These are phyloP conservation scores for Axinella damicornis DNA, from an alignment of 37 sponge, comb jelly and placozoan genomes.

Conservation along the genomic window DNA sequence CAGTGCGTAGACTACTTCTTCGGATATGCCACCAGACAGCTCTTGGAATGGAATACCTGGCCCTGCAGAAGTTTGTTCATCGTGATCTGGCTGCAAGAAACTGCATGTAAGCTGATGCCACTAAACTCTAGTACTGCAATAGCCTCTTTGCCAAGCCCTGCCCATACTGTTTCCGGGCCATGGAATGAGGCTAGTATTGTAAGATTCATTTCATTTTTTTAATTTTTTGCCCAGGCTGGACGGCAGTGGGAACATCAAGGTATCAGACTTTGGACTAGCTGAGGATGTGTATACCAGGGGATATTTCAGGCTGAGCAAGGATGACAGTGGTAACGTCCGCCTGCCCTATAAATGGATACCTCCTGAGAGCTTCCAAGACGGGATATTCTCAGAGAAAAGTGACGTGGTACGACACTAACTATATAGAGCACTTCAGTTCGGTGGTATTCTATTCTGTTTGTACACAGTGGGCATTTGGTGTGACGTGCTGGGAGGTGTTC, in stretches of 20 bases:
- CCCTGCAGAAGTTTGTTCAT: conserved; percentile 30
- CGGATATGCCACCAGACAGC: conserved; percentile 42
- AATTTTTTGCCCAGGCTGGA: conserved; percentile 48
- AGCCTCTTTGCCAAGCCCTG: too few species aligned
- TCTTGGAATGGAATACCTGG: conserved; percentile 39
- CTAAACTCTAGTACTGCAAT: too few species aligned
- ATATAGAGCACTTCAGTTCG: background rate
- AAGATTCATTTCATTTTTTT: too few species aligned
- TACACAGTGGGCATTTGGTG: conserved; percentile 60
- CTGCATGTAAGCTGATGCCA: conserved; percentile 38
- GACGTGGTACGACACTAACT: conserved; percentile 26
- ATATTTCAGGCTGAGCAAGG: conserved; percentile 31
- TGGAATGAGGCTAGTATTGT: too few species aligned
- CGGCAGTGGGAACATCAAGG: conserved; percentile 15
- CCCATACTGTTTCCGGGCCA: too few species aligned
- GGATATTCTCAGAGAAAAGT: conserved; percentile 25
- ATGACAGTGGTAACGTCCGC: background rate
- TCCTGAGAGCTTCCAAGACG: conserved; percentile 29
- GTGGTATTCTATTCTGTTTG: background rate
- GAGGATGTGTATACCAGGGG: conserved; percentile 40
- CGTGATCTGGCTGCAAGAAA: conserved; percentile 51
- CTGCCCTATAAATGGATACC: conserved; percentile 53
- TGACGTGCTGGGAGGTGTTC: conserved; percentile 54
- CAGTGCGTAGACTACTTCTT: conserved; percentile 27
- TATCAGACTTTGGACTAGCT: conserved; percentile 49